phyloP scores from a whole-genome alignment of 2,888 invertebrate species.

The Patella depressa region DNA sequence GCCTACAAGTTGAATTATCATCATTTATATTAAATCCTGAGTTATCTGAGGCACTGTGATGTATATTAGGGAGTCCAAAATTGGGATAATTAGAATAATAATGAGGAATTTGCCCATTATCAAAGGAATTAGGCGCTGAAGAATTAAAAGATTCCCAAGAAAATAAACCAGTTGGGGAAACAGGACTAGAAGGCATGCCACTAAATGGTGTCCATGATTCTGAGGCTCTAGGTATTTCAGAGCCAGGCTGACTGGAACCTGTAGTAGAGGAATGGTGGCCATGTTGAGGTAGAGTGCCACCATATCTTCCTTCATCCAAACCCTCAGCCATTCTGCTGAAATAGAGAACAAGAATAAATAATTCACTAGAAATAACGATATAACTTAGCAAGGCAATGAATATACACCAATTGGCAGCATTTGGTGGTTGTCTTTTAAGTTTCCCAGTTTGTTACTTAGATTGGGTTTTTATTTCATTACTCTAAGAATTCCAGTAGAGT shows the following conservation, averaged over 20 bases:
- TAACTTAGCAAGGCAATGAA: no score
- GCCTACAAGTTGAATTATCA: not conserved
- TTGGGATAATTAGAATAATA: not conserved
- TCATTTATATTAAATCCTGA: conserved; percentile 7
- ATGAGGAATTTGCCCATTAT: not conserved
- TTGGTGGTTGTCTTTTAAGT: no score
- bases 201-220: conserved; percentile 60
- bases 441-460: no score
- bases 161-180: conserved; percentile 30
- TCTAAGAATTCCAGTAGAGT: no score
- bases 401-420: no score
- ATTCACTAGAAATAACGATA: no score
- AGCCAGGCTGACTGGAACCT: not conserved
- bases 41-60: conserved; percentile 15
- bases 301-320: conserved; percentile 5
- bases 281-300: not conserved
- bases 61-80: conserved; percentile 12
- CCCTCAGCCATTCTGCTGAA: not conserved
- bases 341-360: no score
- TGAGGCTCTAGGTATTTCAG: conserved; percentile 16
- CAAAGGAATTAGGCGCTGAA: conserved; percentile 14
- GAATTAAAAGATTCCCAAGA: conserved; percentile 31
- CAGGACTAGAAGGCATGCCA: conserved; percentile 48
- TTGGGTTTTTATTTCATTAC: no score
- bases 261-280: not conserved